phyloP scores from a whole-genome alignment of 2,888 invertebrate genomes.

The Philereme vetulata region DNA sequence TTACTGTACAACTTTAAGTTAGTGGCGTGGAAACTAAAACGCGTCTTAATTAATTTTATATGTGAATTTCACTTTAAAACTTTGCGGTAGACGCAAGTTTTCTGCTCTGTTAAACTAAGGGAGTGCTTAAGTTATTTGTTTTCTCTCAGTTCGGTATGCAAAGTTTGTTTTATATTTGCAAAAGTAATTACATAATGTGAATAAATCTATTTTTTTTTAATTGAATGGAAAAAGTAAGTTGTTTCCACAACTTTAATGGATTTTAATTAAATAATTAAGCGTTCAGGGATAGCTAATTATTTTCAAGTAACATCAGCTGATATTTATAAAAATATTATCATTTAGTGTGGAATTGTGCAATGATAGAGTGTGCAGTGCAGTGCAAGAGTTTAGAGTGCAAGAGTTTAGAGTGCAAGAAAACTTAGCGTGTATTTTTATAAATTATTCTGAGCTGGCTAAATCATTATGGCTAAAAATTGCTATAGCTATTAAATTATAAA shows the following conservation, averaged over 20 bases:
- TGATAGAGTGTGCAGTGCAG: slow-evolving; percentile 13
- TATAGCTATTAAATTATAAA: background rate
- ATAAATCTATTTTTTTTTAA: background rate
- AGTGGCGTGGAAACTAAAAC: background rate
- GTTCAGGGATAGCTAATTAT: background rate
- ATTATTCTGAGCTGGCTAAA: slow-evolving; percentile 9
- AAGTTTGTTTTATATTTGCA: background rate
- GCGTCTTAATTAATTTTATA: background rate
- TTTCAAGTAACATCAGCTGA: slow-evolving; percentile 1
- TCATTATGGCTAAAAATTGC: slow-evolving; percentile 3
- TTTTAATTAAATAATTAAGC: background rate
- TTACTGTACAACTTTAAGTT: background rate
- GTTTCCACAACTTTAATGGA: background rate
- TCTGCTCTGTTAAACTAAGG: background rate
- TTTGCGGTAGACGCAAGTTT: background rate
- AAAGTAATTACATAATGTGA: background rate
- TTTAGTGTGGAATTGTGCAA: slow-evolving; percentile 18
- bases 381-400: slow-evolving; percentile 21
- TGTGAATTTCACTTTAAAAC: slow-evolving; percentile 4
- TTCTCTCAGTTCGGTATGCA: background rate
- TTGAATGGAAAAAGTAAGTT: background rate
- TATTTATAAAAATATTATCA: slow-evolving; percentile 7
- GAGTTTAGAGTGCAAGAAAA: slow-evolving; percentile 11
- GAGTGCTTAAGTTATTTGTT: background rate
- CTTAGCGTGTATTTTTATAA: slow-evolving; percentile 17